Percentiles rank a stretch among this genome's conserved stretches.
phyloP scores from a whole-genome alignment of 2,888 invertebrate genomes.

The Mycogona germanica region DNA sequence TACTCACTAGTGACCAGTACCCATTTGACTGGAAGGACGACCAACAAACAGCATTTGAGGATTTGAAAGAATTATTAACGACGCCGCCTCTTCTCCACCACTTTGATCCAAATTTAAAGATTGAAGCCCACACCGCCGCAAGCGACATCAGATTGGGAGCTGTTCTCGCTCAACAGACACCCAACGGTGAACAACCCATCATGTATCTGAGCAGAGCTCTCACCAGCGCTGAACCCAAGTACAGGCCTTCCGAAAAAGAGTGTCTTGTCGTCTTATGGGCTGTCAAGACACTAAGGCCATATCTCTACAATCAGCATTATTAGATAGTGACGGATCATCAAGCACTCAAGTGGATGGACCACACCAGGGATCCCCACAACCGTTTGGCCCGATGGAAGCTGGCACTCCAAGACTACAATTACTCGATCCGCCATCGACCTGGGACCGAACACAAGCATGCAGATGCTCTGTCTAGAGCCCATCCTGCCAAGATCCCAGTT shows the following conservation, averaged over 20 bases:
- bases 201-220: conserved; percentile 3
- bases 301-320: background rate
- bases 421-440: no score
- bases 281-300: background rate
- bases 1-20: background rate
- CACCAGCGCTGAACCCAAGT: background rate
- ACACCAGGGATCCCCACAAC: no score
- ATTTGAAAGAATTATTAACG: background rate
- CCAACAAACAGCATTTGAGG: background rate
- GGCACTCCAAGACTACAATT: no score
- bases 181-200: background rate
- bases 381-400: no score
- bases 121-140: conserved; percentile 1
- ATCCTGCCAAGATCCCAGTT: no score
- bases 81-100: background rate
- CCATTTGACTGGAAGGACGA: background rate
- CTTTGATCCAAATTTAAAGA: background rate
- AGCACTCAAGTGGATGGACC: conserved; percentile 3
- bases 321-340: background rate
- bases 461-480: no score
- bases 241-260: conserved; percentile 4
- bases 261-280: background rate
- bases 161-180: background rate
- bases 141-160: conserved; percentile 5
- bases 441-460: no score